Evolutionary conservation across 2,888 invertebrate species (phyloP).

Genomic region (Calephelis perditalis): DNA sequence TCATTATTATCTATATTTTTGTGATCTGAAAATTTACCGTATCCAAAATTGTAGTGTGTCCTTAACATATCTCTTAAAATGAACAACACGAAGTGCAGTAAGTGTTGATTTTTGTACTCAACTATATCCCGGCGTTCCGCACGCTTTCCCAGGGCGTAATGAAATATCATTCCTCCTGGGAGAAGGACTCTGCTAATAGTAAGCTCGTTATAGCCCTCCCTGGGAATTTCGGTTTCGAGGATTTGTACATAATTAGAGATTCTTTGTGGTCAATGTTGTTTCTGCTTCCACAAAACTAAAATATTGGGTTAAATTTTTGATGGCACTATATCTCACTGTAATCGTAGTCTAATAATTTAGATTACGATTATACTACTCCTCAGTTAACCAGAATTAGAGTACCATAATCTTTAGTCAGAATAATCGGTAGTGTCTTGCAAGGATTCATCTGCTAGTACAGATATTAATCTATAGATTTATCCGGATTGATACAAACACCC

Average conservation of each 20-base stretch:
- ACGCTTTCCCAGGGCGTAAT: conserved; percentile 52
- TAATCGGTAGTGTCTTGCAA: no score
- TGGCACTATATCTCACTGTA: no score
- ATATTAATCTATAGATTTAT: no score
- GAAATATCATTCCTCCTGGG: conserved; percentile 51
- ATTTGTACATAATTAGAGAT: conserved; percentile 32
- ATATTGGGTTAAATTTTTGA: no score
- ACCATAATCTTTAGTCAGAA: no score
- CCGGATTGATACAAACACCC: no score
- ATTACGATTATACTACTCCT: no score
- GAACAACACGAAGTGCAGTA: conserved; percentile 47
- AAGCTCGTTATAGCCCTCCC: conserved; percentile 57
- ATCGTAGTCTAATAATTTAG: no score
- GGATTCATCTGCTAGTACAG: no score
- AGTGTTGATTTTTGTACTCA: conserved; percentile 76
- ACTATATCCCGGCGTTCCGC: conserved; percentile 40
- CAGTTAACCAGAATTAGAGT: no score
- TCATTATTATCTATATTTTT: no score
- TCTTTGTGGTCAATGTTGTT: conserved; percentile 9
- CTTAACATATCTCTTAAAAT: conserved; percentile 38
- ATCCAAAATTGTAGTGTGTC: conserved; percentile 32
- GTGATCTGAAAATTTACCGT: conserved; percentile 27
- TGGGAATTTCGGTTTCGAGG: conserved; percentile 25
- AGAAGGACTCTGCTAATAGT: conserved; percentile 44
- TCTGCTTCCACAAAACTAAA: neutral